Percentiles rank a stretch among this genome's conserved stretches.
Evolutionary conservation across 1,140 invertebrate genomes (phyloP).

Genomic region (Macrobrachium nipponense): DNA sequence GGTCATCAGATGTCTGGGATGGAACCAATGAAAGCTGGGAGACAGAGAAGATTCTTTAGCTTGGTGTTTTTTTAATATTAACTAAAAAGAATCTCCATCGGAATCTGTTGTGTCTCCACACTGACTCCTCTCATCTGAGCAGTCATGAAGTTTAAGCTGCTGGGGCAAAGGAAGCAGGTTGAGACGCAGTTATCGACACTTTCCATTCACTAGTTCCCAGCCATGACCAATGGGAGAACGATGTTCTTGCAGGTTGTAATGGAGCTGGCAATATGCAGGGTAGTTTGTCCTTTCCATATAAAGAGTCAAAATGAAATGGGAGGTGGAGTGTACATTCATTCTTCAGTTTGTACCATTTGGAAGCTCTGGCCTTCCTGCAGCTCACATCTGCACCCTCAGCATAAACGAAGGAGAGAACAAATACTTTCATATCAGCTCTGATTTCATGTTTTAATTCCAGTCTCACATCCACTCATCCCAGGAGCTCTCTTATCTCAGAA

Average conservation of each 20-base stretch:
- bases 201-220: constrained; percentile 5
- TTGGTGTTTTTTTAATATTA: not conserved
- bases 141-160: constrained; percentile 20
- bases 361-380: not conserved
- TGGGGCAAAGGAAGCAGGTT: not conserved
- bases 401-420: constrained; percentile 21
- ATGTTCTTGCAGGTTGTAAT: constrained; percentile 30
- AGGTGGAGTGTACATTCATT: no score
- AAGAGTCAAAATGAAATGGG: constrained; percentile 16
- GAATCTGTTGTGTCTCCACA: constrained; percentile 12
- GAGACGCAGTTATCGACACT: not conserved
- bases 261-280: not conserved
- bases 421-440: no score
- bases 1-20: no score
- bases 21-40: not conserved
- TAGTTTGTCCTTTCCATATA: constrained; percentile 21
- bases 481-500: not conserved
- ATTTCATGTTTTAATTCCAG: constrained; percentile 10
- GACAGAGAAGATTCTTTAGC: not conserved
- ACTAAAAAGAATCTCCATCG: not conserved
- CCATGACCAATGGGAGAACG: constrained; percentile 2
- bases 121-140: constrained; percentile 18
- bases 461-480: not conserved
- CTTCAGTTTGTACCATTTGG: constrained; percentile 13
- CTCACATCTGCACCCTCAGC: constrained; percentile 16